A percentile compares a stretch with the other conserved stretches of the same genome.
phyloP scores from a whole-genome alignment of 2,888 invertebrate genomes.

The Yponomeuta sedellus region DNA sequence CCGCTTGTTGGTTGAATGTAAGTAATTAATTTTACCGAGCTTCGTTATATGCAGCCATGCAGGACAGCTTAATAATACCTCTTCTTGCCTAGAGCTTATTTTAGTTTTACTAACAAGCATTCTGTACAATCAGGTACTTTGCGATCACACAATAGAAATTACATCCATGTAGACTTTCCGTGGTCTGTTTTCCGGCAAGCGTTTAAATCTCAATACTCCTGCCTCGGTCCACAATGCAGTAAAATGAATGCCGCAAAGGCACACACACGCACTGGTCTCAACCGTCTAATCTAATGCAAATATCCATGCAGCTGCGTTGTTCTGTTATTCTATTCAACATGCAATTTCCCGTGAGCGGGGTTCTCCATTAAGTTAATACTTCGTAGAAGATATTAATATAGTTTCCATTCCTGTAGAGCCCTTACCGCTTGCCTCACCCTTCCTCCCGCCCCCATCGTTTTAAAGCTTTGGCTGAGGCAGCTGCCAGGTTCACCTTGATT shows the following conservation, averaged over 20 bases:
- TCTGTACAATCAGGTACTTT: constrained; percentile 17
- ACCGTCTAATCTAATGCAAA: not conserved
- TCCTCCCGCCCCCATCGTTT: not conserved
- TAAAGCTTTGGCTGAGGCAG: constrained; percentile 16
- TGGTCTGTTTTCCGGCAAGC: not conserved
- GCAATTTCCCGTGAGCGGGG: constrained; percentile 27
- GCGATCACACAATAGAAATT: constrained; percentile 6
- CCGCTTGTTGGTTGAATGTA: constrained; percentile 57
- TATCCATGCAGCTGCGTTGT: constrained; percentile 18
- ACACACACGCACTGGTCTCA: not conserved
- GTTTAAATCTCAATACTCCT: not conserved
- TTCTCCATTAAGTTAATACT: constrained; percentile 29
- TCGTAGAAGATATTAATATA: constrained; percentile 29
- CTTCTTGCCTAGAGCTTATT: constrained; percentile 25
- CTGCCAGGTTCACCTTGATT: constrained; percentile 19
- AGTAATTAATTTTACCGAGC: constrained; percentile 61
- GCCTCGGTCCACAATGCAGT: not conserved
- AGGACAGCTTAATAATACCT: constrained; percentile 29
- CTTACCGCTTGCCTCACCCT: not conserved
- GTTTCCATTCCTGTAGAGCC: constrained; percentile 8
- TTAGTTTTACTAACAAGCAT: constrained; percentile 27
- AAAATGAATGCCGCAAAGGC: not conserved
- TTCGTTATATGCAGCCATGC: constrained; percentile 34
- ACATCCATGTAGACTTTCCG: not conserved
- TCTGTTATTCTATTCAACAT: constrained; percentile 25